Percentiles rank a stretch among this genome's conserved stretches.
phyloP scores from a whole-genome alignment of 2,113 vertebrate species.

The Leptocoma aspasia region DNA sequence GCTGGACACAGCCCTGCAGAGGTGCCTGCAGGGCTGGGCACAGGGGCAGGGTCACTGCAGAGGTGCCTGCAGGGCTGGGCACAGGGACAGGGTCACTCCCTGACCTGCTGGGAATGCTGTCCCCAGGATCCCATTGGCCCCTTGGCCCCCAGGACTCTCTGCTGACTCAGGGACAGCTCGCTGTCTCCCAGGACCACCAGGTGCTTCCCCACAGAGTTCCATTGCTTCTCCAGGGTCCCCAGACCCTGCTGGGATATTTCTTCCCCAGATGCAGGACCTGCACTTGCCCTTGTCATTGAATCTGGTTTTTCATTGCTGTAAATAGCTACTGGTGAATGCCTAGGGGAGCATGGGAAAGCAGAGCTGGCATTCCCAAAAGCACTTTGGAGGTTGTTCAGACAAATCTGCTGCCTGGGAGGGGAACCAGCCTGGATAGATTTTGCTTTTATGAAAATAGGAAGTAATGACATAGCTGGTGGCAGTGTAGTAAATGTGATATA shows the following conservation, averaged over 20 bases:
- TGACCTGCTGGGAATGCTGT: not conserved
- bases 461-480: not conserved
- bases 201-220: not conserved
- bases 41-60: too few species aligned
- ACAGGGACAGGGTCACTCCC: too few species aligned
- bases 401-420: not conserved
- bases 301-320: not conserved
- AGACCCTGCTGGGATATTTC: not conserved
- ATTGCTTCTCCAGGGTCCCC: too few species aligned
- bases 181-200: not conserved
- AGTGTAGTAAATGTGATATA: not conserved
- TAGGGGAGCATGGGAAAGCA: not conserved
- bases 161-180: not conserved
- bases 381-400: not conserved
- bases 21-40: too few species aligned
- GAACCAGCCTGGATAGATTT: not conserved
- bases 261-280: not conserved
- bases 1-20: too few species aligned
- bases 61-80: too few species aligned
- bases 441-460: not conserved
- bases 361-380: not conserved
- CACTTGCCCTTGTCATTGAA: not conserved
- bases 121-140: not conserved
- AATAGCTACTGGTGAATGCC: not conserved
- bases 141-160: not conserved